Evolutionary conservation across 2,797 vertebrate species (phyloP).

Genomic region (Rhinatrema bivittatum): DNA sequence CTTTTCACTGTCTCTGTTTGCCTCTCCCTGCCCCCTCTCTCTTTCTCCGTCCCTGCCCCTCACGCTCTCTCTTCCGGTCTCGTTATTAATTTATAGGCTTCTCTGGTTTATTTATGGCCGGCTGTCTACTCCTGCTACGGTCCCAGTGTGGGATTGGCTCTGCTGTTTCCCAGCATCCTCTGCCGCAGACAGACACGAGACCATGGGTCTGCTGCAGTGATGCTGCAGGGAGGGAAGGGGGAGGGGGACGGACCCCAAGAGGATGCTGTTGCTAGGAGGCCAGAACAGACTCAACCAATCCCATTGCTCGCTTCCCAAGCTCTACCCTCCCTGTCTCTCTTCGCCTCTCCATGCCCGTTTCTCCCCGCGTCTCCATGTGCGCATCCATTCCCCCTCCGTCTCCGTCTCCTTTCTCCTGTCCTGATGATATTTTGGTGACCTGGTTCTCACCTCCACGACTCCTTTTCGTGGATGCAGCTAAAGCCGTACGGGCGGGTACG

Average conservation of each 20-base stretch:
- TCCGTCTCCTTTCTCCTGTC: too few relatives aligned
- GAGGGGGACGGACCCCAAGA: constrained; percentile 11
- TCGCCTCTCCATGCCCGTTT: constrained; percentile 8
- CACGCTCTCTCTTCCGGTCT: background rate
- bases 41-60: too few relatives aligned
- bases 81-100: too few relatives aligned
- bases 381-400: too few relatives aligned
- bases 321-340: background rate
- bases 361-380: too few relatives aligned
- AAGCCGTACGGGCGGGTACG: too few relatives aligned
- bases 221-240: constrained; percentile 30
- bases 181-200: constrained; percentile 21
- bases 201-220: background rate
- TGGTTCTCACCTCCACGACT: too few relatives aligned
- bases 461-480: too few relatives aligned
- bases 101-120: too few relatives aligned
- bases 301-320: background rate
- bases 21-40: background rate
- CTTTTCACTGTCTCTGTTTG: background rate
- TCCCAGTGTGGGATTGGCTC: too few relatives aligned
- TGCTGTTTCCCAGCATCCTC: background rate
- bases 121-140: too few relatives aligned
- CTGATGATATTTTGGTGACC: too few relatives aligned
- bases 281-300: constrained; percentile 27
- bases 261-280: constrained; percentile 45